Evolutionary conservation across 2,113 vertebrate genomes (phyloP).

Genomic region (Excalfactoria chinensis): DNA sequence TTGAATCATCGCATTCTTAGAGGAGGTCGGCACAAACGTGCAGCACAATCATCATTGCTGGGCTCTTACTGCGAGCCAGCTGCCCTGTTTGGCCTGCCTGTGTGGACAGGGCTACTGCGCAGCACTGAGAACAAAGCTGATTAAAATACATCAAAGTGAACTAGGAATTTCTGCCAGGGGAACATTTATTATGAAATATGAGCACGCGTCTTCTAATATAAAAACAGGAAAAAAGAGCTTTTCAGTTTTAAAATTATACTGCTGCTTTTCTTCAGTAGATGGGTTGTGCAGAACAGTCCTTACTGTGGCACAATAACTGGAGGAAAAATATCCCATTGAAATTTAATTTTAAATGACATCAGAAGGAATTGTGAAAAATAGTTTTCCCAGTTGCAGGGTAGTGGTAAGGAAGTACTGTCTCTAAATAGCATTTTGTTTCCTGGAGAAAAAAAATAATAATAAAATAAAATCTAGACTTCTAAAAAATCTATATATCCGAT

Average conservation of each 20-base stretch:
- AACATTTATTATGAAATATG: neutral
- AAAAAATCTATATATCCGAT: fast-evolving
- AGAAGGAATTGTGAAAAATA: neutral
- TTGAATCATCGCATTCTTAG: fast-evolving
- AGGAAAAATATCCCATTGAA: neutral
- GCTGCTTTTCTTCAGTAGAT: neutral
- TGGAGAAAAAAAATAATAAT: neutral
- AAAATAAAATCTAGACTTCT: neutral
- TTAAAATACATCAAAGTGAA: neutral
- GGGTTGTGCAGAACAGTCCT: neutral
- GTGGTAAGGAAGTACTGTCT: neutral
- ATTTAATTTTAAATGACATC: neutral
- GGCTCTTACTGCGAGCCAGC: neutral
- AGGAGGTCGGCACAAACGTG: fast-evolving
- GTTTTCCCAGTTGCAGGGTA: neutral
- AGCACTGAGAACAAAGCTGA: neutral
- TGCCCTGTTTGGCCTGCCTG: fast-evolving
- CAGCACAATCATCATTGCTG: fast-evolving
- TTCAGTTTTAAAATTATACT: neutral
- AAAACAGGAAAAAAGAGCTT: neutral
- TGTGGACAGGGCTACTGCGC: neutral
- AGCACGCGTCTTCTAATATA: fast-evolving
- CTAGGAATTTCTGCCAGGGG: neutral
- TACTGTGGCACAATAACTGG: neutral
- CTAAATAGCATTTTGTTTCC: neutral